Conservation (phyloP, 1,140 invertebrate species). For the Cydia splendana region DNA sequence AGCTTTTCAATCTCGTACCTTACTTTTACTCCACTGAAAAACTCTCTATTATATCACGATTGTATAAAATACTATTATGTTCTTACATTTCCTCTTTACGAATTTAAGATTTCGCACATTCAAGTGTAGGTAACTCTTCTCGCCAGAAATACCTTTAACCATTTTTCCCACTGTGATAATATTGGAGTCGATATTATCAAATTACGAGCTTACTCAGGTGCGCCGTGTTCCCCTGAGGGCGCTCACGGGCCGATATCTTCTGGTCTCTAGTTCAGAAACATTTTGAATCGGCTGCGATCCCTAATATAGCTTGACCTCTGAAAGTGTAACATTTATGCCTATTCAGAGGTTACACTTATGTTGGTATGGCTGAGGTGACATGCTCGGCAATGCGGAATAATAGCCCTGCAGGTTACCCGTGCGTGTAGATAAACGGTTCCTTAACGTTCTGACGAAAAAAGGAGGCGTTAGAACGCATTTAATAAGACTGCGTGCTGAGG, state of each 20-base stretch:
- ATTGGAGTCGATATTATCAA: constrained; percentile 30
- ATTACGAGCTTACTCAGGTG: constrained; percentile 27
- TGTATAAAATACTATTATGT: too few species aligned
- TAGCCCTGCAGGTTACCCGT: background rate
- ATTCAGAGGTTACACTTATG: background rate
- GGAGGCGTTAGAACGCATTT: background rate
- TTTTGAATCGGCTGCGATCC: background rate
- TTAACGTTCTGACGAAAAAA: background rate
- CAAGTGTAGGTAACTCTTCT: background rate
- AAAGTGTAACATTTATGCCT: background rate
- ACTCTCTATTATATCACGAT: too few species aligned
- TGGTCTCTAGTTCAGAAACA: background rate
- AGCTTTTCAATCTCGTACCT: too few species aligned
- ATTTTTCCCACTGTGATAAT: constrained; percentile 10
- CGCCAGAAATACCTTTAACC: background rate
- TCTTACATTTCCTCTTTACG: background rate
- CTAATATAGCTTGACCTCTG: background rate
- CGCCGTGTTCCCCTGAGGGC: constrained; percentile 10
- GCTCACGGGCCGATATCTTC: constrained; percentile 25
- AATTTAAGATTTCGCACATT: background rate
- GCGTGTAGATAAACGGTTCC: constrained; percentile 16
- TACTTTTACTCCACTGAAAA: too few species aligned
- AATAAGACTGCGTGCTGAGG: background rate
- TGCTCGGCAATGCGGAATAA: background rate
- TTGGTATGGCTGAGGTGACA: background rate